Percentiles rank a stretch among this genome's conserved stretches.
Evolutionary conservation across 92 coral and sea anemone species (phyloP).

Genomic region (Porites rus): DNA sequence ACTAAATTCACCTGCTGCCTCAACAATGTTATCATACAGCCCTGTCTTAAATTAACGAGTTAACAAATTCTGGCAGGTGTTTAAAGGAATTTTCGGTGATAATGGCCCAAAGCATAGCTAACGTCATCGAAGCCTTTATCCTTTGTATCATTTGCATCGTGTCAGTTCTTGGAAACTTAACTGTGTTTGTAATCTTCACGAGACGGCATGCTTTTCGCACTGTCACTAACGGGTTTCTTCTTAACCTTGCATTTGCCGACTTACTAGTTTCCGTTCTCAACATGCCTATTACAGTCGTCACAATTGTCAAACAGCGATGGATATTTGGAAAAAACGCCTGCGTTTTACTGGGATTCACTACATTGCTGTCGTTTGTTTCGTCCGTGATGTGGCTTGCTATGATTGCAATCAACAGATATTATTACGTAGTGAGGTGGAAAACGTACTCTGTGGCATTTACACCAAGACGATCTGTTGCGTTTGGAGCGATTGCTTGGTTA

Average conservation of each 20-base stretch:
- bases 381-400: conserved; percentile 88
- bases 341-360: conserved; percentile 73
- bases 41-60: too few species aligned
- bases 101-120: conserved; percentile 2
- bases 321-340: conserved; percentile 74
- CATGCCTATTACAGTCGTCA: conserved; percentile 89
- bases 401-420: conserved; percentile 90
- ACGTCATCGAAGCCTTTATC: conserved; percentile 46
- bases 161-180: conserved; percentile 72
- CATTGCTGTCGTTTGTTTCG: conserved; percentile 84
- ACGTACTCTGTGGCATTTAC: conserved; percentile 64
- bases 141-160: conserved; percentile 61
- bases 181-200: conserved; percentile 70
- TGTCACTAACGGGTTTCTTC: conserved; percentile 71
- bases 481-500: conserved; percentile 70
- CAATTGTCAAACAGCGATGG: conserved; percentile 69
- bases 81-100: too few species aligned
- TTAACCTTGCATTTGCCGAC: conserved; percentile 94
- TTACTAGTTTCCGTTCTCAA: conserved; percentile 80
- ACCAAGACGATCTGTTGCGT: conserved; percentile 33
- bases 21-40: too few species aligned
- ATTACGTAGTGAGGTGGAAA: conserved; percentile 88
- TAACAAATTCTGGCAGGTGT: too few species aligned
- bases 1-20: too few species aligned
- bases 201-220: conserved; percentile 68